Evolutionary conservation across 2,888 invertebrate species (phyloP).

Genomic region (Portevinia maculata): DNA sequence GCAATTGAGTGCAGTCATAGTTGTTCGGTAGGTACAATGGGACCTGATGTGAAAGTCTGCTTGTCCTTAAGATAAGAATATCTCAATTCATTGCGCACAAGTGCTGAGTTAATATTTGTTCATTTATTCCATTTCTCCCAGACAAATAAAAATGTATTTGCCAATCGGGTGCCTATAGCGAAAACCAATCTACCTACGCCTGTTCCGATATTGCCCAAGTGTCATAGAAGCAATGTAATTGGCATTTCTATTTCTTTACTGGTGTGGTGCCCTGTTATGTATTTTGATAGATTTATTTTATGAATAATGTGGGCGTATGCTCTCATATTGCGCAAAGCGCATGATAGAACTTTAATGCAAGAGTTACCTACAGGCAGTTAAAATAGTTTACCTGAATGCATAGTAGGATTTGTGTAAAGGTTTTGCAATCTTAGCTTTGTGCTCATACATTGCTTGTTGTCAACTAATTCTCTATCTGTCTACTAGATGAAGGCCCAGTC

Average conservation of each 20-base stretch:
- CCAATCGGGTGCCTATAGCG: slow-evolving; percentile 8
- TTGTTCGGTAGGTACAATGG: background rate
- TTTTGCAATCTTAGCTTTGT: slow-evolving; percentile 9
- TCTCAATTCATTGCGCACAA: slow-evolving; percentile 46
- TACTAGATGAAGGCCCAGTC: background rate
- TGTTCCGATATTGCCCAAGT: slow-evolving; percentile 46
- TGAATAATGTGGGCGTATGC: slow-evolving; percentile 40
- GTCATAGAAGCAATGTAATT: slow-evolving; percentile 44
- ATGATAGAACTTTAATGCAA: slow-evolving; percentile 18
- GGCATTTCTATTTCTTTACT: slow-evolving; percentile 59
- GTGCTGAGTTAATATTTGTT: slow-evolving; percentile 67
- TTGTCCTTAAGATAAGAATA: slow-evolving; percentile 68
- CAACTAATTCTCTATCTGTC: too few relatives aligned
- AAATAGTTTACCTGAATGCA: slow-evolving; percentile 5
- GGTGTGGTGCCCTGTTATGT: background rate
- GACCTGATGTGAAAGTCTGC: slow-evolving; percentile 59
- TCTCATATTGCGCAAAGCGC: slow-evolving; percentile 10
- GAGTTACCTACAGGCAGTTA: slow-evolving; percentile 1
- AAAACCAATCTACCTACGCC: slow-evolving; percentile 35
- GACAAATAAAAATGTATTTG: slow-evolving; percentile 37
- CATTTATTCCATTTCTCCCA: slow-evolving; percentile 36
- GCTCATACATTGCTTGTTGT: slow-evolving; percentile 11
- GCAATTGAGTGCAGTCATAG: background rate
- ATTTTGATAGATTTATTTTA: slow-evolving; percentile 62
- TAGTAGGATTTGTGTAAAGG: slow-evolving; percentile 20